Conservation (phyloP, 2,888 invertebrate species). For the Chalcis sispes region DNA sequence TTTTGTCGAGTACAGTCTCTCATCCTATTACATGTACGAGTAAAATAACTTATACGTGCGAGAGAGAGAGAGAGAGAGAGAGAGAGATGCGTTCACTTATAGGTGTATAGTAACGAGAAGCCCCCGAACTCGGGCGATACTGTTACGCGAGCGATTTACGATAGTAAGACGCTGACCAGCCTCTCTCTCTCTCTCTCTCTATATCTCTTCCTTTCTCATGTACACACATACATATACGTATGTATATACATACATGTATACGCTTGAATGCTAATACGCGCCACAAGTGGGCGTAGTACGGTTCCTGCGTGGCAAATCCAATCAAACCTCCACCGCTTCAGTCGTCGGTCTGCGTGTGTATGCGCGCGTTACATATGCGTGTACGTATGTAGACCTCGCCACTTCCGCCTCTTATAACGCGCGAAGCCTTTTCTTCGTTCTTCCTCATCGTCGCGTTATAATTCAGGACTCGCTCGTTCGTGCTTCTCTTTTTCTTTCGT, state of each 20-base stretch:
- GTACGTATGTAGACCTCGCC: constrained; percentile 14
- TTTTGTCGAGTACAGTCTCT: too few relatives aligned
- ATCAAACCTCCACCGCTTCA: constrained; percentile 68
- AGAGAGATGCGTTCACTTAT: too few relatives aligned
- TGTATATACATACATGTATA: constrained; percentile 16
- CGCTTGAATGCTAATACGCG: constrained; percentile 66
- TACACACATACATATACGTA: too few relatives aligned
- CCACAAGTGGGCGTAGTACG: constrained; percentile 66
- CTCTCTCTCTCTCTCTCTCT: neutral
- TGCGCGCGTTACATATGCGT: constrained; percentile 7
- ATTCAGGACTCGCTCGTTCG: constrained; percentile 37
- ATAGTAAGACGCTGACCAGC: constrained; percentile 61
- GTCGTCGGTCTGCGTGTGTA: neutral
- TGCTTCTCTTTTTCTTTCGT: neutral
- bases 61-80: too few relatives aligned
- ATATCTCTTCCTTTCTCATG: too few relatives aligned
- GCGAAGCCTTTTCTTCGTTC: constrained; percentile 35
- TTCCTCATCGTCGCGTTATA: constrained; percentile 35
- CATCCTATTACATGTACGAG: too few relatives aligned
- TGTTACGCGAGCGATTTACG: constrained; percentile 64
- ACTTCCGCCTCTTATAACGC: constrained; percentile 56
- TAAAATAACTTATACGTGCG: too few relatives aligned
- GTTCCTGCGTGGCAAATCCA: constrained; percentile 71
- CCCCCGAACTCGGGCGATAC: constrained; percentile 49
- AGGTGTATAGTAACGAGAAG: neutral